A percentile compares a stretch with the other conserved stretches of the same genome.
Conservation (phyloP, 2,888 invertebrate species). For the Drosophila barbarae region DNA sequence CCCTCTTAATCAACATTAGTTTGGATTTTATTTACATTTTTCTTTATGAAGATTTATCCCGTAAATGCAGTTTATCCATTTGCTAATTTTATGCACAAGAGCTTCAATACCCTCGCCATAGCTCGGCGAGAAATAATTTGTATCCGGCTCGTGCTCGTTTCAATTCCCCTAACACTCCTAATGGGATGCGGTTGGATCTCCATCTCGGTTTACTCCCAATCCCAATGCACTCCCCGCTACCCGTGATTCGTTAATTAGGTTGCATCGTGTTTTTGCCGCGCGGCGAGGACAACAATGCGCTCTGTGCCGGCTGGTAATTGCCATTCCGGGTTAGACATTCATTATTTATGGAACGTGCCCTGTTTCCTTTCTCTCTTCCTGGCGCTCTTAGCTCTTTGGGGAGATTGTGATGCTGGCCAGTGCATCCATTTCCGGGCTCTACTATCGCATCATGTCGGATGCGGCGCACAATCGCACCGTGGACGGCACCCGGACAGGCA, state of each 20-base stretch:
- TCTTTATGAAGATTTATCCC: not conserved
- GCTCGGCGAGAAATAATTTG: conserved; percentile 27
- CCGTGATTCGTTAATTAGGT: conserved; percentile 36
- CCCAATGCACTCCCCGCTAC: not conserved
- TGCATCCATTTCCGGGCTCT: conserved; percentile 90
- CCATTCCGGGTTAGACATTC: conserved; percentile 30
- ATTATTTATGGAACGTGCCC: conserved; percentile 25
- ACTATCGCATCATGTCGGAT: conserved; percentile 93
- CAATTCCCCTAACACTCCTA: conserved; percentile 9
- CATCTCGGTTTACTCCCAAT: not conserved
- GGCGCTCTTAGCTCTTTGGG: conserved; percentile 84
- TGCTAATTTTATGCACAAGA: conserved; percentile 3
- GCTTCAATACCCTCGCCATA: not conserved
- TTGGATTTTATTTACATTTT: not conserved
- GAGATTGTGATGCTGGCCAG: conserved; percentile 88
- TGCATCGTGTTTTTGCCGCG: conserved; percentile 31
- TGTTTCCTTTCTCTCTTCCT: conserved; percentile 31
- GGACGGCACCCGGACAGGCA: conserved; percentile 92
- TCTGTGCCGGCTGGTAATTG: conserved; percentile 24
- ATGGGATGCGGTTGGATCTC: conserved; percentile 15
- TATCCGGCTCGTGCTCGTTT: conserved; percentile 8
- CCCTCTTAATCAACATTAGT: not conserved
- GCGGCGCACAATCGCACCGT: conserved; percentile 93
- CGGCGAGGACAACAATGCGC: conserved; percentile 16
- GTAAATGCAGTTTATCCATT: conserved; percentile 1